phyloP scores from a whole-genome alignment of 2,797 vertebrate genomes.

The Cuniculus paca region DNA sequence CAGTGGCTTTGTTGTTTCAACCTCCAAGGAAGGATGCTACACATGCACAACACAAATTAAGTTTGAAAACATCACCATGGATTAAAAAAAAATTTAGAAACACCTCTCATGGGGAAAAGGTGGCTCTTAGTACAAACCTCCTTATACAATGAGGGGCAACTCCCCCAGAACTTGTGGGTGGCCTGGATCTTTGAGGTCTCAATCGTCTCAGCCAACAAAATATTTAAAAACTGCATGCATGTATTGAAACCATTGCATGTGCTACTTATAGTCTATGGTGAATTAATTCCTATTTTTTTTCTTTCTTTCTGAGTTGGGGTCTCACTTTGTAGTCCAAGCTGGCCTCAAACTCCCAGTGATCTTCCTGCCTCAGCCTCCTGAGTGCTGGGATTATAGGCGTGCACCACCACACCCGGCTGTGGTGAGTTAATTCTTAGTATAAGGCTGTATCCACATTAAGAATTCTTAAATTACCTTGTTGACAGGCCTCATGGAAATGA shows the following conservation, averaged over 20 bases:
- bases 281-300: neutral
- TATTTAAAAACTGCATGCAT: constrained; percentile 1
- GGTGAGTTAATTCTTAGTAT: constrained; percentile 11
- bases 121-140: constrained; percentile 72
- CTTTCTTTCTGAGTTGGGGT: neutral
- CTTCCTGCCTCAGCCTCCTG: neutral
- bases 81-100: constrained; percentile 23
- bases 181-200: constrained; percentile 74
- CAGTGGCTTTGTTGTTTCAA: constrained; percentile 82
- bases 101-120: constrained; percentile 61
- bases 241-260: neutral
- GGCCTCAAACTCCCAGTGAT: neutral
- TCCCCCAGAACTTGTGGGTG: constrained; percentile 64
- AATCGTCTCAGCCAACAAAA: constrained; percentile 69
- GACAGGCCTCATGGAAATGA: constrained; percentile 56
- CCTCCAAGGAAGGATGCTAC: constrained; percentile 81
- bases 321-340: neutral
- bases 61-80: constrained; percentile 73
- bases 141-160: constrained; percentile 54
- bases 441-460: constrained; percentile 27
- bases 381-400: neutral
- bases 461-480: constrained; percentile 54
- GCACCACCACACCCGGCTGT: neutral
- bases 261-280: neutral
- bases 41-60: constrained; percentile 81